Base-by-base conservation (phyloP, 2,888 invertebrate species). In the Dysmachus trigonus region DNA sequence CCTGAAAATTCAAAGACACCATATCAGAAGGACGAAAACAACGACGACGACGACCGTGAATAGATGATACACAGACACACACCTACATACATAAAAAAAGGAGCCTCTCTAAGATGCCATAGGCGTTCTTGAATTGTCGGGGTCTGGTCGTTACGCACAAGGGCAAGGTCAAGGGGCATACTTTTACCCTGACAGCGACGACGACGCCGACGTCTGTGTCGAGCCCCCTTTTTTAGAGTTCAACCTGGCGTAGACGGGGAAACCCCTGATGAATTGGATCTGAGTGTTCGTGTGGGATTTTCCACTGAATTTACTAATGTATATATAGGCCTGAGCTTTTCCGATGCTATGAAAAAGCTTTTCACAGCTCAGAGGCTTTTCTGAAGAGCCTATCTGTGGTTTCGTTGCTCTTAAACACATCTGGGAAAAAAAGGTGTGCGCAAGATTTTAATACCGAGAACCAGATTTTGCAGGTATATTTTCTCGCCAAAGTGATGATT, bases 91-190 rank as follows among this genome's bases (percentile, higher is more conserved):
- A n/a, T n/a, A n/a, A 7, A 27, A 51, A 41, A 27, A 33, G 15
- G 31, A 18, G 27, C 62, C 62, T 33, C n/a, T n/a, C 53, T n/a
- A 33, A 81, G 33, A 81, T 53, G 33, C 81, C 18, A 33, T 53
- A 81, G 81, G 81, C 81, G n/a, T 62, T 53, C 31, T 33, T 31
- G 53, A 35, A 81, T 81, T 83, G 83, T 83, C 72, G 83, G 82
- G 82, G 71, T 73, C 83, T 72, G 72, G 71, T 71, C 18, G 18
- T 83, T 81, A 81, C 72, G 31, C 31, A 72, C 76, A 85, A 85
- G 85, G 85, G 76, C 85, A 85, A 85, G 85, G 85, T 85, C 85
- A 85, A 77, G 85, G 85, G 76, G 83, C 41, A 41, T 18, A 41
- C 31, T 81, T 71, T 38, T 41, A 71, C 71, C 72, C 83, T 83